Evolutionary conservation across 2,797 vertebrate genomes (phyloP), one percentile per base, ranked within the genome.

Genomic region (Pelodytes ibericus): DNA sequence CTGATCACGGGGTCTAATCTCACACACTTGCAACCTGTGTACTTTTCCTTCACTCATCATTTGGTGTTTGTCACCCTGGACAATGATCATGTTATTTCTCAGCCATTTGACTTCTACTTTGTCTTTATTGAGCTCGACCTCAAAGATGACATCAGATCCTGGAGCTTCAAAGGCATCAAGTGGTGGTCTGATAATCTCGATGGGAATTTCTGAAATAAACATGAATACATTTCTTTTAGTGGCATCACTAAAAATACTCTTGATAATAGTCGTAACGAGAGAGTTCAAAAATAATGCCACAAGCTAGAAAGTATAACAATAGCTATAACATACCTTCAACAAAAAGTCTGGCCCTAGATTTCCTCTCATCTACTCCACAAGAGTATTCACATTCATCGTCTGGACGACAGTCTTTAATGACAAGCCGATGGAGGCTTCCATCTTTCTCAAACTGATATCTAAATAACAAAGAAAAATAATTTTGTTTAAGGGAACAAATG

Each of bases 21-120:
- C 95, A 60, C 96, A 99, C 57, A 99, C 93, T 84, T 99, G 96
- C 64, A 99, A 89, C 53, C 96, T 91, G 85, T 99, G 97, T 53
- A 96, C 81, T 80, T 98, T 99, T 64, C 95, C 96, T 88, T 99
- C 97, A 59, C 95, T 98, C 95, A 99, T 95, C 96, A 99, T 99
- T 89, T 99, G 97, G 87, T 96, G 95, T 83, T 99, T 99, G 86
- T 99, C 97, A 86, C 97, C 96, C 84, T 98, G 97, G 78, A 98
- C 90, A 0, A 99, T 88, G 0, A 96, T 92, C 96, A 99, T 99
- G 80, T 98, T 99, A 84, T 98, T 99, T 87, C 96, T 95, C 74
- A 99, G 44, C 97, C 97, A 99, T 70, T 96, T 98, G 68, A 99
- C 95, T 80, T 98, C 95, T 80, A 98, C 95, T 67, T 93, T 91